Conservation (phyloP, 2,113 vertebrate genomes). For the Phylloscopus trochiloides region DNA sequence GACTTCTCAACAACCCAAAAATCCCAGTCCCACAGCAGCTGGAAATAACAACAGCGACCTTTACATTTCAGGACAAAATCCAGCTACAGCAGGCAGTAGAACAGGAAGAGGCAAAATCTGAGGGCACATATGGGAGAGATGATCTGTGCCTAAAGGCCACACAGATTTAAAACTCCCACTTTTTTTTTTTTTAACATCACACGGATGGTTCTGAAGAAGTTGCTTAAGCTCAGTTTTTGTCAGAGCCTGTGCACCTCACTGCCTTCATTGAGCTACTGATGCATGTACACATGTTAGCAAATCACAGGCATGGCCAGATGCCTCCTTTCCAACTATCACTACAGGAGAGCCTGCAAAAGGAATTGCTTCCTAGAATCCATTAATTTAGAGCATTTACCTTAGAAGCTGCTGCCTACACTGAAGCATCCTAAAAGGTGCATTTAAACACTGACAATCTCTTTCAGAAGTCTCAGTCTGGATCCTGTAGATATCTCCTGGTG, state of each 20-base stretch:
- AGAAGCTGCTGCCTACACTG: not conserved
- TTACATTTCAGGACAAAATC: not conserved
- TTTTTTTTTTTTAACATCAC: not conserved
- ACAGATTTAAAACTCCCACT: not conserved
- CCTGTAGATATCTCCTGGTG: not conserved
- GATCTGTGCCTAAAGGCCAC: not conserved
- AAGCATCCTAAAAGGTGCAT: not conserved
- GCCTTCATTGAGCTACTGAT: not conserved
- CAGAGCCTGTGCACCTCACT: not conserved
- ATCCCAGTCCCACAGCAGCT: not conserved
- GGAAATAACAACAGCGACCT: not conserved
- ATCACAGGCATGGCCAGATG: not conserved
- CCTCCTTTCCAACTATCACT: not conserved
- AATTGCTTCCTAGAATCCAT: not conserved
- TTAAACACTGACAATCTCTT: not conserved
- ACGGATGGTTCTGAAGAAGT: not conserved
- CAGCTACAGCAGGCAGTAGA: not conserved
- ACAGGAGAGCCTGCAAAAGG: not conserved
- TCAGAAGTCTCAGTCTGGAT: not conserved
- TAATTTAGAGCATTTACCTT: not conserved
- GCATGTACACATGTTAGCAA: not conserved
- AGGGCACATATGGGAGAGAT: not conserved
- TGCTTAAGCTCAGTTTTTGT: not conserved
- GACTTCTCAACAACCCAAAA: not conserved
- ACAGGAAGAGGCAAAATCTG: not conserved